Evolutionary conservation across 2,113 vertebrate genomes (phyloP).

Genomic region (Hypanus sabinus): DNA sequence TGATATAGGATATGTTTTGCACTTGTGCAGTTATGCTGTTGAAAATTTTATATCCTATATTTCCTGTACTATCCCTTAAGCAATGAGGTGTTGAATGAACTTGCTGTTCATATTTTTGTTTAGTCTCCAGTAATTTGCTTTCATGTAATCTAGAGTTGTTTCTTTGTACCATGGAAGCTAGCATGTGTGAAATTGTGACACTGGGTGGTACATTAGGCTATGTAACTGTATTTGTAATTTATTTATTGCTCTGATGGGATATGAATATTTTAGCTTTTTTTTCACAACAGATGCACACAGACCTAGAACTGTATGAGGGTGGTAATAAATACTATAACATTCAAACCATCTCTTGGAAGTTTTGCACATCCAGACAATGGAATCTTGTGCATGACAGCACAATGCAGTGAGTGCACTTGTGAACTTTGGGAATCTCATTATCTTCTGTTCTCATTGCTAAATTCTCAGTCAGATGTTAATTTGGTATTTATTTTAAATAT

Average conservation of each 20-base stretch:
- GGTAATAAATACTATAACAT: neutral
- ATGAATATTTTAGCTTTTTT: constrained; percentile 16
- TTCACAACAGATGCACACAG: neutral
- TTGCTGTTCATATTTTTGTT: neutral
- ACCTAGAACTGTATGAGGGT: neutral
- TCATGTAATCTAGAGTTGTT: no score
- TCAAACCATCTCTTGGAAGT: neutral
- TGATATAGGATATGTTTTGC: neutral
- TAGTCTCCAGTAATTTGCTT: neutral
- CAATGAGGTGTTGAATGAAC: neutral
- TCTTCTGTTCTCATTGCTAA: neutral
- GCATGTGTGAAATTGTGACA: neutral
- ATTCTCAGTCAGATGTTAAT: neutral
- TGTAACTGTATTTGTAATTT: neutral
- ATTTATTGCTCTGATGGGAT: neutral
- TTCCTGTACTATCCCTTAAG: neutral
- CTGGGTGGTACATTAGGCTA: neutral
- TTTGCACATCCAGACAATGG: neutral
- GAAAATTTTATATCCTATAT: neutral
- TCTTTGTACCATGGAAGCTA: neutral
- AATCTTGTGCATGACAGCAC: neutral
- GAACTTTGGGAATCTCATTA: neutral
- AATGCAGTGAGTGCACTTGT: neutral
- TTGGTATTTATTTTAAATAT: neutral
- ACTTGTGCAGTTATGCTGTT: neutral